Percentiles rank a stretch among this genome's conserved stretches.
These are phyloP conservation scores for Sebastes nivosus DNA, from an alignment of 2,797 vertebrate genomes.

Conservation along the genomic window DNA sequence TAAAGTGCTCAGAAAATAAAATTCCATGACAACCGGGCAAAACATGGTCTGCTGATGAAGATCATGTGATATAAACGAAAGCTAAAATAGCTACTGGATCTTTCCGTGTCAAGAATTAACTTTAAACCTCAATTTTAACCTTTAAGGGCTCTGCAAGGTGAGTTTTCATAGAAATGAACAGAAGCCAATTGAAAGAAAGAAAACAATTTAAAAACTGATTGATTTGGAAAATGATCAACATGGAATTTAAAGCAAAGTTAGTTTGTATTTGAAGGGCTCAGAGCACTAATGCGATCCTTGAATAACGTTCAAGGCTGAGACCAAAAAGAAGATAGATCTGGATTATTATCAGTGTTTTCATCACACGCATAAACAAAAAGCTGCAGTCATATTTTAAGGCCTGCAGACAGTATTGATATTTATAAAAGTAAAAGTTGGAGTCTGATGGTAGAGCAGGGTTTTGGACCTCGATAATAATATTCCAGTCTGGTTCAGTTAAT, in stretches of 20 bases:
- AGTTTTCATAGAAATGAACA: background rate
- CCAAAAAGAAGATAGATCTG: too few relatives aligned
- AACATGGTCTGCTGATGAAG: too few relatives aligned
- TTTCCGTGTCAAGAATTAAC: background rate
- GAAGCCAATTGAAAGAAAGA: background rate
- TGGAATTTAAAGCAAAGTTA: background rate
- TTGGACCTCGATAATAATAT: background rate
- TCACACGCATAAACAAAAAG: too few relatives aligned
- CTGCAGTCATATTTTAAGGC: too few relatives aligned
- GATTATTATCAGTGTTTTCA: too few relatives aligned
- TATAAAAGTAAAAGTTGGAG: too few relatives aligned
- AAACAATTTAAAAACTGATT: background rate
- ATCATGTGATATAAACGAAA: background rate
- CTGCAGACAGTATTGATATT: too few relatives aligned
- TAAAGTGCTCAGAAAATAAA: too few relatives aligned
- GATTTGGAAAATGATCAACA: background rate
- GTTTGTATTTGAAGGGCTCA: background rate
- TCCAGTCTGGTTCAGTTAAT: background rate
- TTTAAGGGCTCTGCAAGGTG: background rate
- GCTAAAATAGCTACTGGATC: background rate
- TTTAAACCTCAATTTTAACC: background rate
- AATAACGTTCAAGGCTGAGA: too few relatives aligned
- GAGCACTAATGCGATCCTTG: too few relatives aligned
- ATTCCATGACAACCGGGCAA: too few relatives aligned
- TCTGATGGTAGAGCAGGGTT: background rate